Percentiles rank a stretch among this genome's conserved stretches.
Evolutionary conservation across 2,113 vertebrate species (phyloP).

Genomic region (Tapirus terrestris): DNA sequence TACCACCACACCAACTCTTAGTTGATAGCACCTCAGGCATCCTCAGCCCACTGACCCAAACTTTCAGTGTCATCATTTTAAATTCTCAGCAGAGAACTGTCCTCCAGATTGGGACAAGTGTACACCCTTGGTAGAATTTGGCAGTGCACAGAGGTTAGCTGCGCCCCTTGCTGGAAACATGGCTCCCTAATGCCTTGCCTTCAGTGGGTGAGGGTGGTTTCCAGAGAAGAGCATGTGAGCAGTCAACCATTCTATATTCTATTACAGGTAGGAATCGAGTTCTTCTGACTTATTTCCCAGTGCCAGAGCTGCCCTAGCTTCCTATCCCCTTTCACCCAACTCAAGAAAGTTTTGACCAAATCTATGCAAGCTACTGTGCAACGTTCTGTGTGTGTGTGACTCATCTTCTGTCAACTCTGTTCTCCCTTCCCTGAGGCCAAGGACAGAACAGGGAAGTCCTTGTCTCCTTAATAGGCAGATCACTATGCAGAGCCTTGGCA

Average conservation of each 20-base stretch:
- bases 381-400: neutral
- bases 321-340: neutral
- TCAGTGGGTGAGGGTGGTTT: neutral
- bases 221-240: neutral
- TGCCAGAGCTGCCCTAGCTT: neutral
- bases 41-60: neutral
- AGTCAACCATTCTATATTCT: neutral
- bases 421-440: neutral
- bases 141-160: neutral
- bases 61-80: neutral
- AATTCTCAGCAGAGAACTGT: neutral
- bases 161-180: neutral
- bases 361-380: neutral
- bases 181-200: neutral
- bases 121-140: neutral
- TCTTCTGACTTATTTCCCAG: neutral
- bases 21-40: neutral
- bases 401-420: neutral
- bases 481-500: constrained; percentile 47
- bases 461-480: neutral
- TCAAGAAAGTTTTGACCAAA: neutral
- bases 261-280: neutral
- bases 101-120: neutral
- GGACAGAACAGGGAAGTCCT: neutral
- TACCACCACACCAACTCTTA: neutral